A percentile compares a stretch with the other conserved stretches of the same genome.
phyloP scores from a whole-genome alignment of 2,888 invertebrate genomes.

The Acanthopleura granulata region DNA sequence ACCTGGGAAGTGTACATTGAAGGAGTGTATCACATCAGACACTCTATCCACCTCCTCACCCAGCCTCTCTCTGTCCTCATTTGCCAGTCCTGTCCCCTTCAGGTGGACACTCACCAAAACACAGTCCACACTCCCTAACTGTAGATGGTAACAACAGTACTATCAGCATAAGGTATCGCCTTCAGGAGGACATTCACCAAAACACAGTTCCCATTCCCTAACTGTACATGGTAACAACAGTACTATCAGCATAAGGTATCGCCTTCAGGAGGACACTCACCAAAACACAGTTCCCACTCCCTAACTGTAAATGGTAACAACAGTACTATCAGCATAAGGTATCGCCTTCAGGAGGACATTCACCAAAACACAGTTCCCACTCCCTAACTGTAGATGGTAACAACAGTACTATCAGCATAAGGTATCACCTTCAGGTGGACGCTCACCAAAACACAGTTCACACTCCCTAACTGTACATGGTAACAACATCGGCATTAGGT shows the following conservation, averaged over 20 bases:
- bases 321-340: too few relatives aligned
- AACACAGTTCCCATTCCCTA: conserved; percentile 47
- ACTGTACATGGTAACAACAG: background rate
- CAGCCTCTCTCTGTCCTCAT: conserved; percentile 42
- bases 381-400: too few relatives aligned
- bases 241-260: too few relatives aligned
- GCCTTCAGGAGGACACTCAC: conserved; percentile 55
- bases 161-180: too few relatives aligned
- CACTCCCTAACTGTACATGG: conserved; percentile 21
- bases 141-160: too few relatives aligned
- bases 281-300: conserved; percentile 50
- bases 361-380: too few relatives aligned
- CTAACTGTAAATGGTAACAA: background rate
- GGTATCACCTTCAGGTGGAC: too few relatives aligned
- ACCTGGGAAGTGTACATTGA: conserved; percentile 38
- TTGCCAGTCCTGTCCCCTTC: conserved; percentile 50
- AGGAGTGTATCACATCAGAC: conserved; percentile 43
- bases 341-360: too few relatives aligned
- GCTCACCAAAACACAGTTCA: conserved; percentile 57
- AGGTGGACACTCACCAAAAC: too few relatives aligned
- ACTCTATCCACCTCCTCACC: conserved; percentile 46
- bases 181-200: conserved; percentile 57
- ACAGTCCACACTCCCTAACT: too few relatives aligned
- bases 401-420: too few relatives aligned
- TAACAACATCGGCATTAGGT: too few relatives aligned